Evolutionary conservation across 2,797 vertebrate species (phyloP).

Genomic region (Sebastolobus alascanus): DNA sequence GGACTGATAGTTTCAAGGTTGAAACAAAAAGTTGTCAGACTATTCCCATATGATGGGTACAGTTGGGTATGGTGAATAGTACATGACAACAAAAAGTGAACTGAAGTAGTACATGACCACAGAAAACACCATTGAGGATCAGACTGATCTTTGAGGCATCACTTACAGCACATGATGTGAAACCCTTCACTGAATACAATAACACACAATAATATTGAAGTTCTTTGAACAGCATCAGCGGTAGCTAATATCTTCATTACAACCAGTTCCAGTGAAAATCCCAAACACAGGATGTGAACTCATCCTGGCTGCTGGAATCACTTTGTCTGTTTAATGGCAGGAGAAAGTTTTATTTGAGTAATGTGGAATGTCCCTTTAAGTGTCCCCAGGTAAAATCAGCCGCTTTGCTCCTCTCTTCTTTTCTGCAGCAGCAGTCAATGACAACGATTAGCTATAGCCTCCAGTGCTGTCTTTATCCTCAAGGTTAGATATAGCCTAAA

Average conservation of each 20-base stretch:
- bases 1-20: constrained; percentile 1
- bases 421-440: constrained; percentile 69
- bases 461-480: constrained; percentile 69
- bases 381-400: constrained; percentile 61
- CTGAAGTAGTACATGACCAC: not conserved
- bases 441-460: constrained; percentile 74
- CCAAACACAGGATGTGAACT: constrained; percentile 13
- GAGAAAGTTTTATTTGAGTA: constrained; percentile 39
- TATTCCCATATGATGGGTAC: not conserved
- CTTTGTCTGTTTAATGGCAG: constrained; percentile 15
- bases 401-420: constrained; percentile 49
- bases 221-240: not conserved
- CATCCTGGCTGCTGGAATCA: not conserved
- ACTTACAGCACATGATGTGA: constrained; percentile 2
- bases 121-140: not conserved
- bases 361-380: constrained; percentile 49
- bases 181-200: constrained; percentile 2
- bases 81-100: not conserved
- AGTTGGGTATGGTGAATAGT: not conserved
- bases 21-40: not conserved
- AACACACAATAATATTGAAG: not conserved
- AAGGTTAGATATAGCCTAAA: constrained; percentile 77
- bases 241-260: not conserved
- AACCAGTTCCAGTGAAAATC: constrained; percentile 20
- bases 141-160: not conserved